Evolutionary conservation across 2,888 invertebrate species (phyloP), one percentile per base, ranked within the genome.

Genomic region (Venustoraphidia nigricollis): DNA sequence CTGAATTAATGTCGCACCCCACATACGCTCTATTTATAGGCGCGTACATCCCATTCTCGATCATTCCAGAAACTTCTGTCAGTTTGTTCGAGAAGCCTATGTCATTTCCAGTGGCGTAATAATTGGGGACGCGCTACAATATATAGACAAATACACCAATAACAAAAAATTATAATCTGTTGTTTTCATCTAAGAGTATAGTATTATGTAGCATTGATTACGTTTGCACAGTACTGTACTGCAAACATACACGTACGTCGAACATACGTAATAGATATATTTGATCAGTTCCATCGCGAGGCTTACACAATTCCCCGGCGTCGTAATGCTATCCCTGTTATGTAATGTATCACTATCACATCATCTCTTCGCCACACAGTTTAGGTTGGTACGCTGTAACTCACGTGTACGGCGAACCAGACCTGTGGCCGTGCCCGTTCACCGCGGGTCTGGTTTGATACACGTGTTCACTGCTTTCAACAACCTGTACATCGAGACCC

Each of bases 391-490:
- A 17, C 27, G 3, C 27, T 27, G 27, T 27, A 27, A 27, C 27
- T 27, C 27, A 27, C 27, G 27, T 27, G 27, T 27, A 27, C 36
- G 41, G 34, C 41, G 43, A 43, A 35, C 49, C 46, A 50, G 40
- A 47, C 41, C 45, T 48, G 34, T 41, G 27, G 41, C 40, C 40
- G 27, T 43, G 44, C 47, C 50, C 45, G 35, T 39, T 14, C 41
- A 10, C 11, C 41, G 14, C 45, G 49, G 37, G 40, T 34, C 46
- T 51, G 44, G 37, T 51, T 44, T 47, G 42, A 40, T 48, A 44
- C 46, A 42, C 50, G 50, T 50, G 43, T 46, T 50, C 41, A 45
- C 48, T 48, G 46, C 48, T 27, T 27, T 27, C 27, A 27, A 27
- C 27, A 27, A 27, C 27, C 27, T 27, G 27, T 27, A 27, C 27